Base-by-base conservation (phyloP, 1,140 invertebrate species). In the Phocides pigmalion region DNA sequence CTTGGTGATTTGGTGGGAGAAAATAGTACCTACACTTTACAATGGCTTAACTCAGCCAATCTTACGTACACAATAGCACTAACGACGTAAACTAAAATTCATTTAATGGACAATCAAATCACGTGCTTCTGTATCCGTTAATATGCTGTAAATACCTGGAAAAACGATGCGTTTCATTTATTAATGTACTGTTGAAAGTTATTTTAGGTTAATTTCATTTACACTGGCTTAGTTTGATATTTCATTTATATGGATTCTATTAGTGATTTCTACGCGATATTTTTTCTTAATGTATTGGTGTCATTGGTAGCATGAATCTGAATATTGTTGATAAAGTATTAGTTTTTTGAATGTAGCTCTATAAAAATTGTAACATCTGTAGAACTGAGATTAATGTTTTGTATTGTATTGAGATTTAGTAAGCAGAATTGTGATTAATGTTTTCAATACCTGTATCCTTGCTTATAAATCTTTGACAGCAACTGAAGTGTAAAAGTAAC, bases 1-100 rank as follows among this genome's bases (percentile, higher is more conserved):
- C 68, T 56, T 42, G 53, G 51, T 51, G 32, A 19, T 44, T 49
- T 56, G 32, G 64, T 46, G 46, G 17, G 54, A 67, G 47, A 39
- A 39, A 28, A 42, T 20, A 20, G 22, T 49, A 28, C 46, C 14
- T 35, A 15, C 9, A 15, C 14, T 16, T 28, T 12, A 50, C 47
- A 50, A 50, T 50, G 25, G 25, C 4, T n/a, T 35, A 14, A 17
- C 9, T 4, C 25, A 50, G 47, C 47, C 47, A 50, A 50, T 50
- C 47, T 28, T 9, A 16, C 47, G 22, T n/a, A 50, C 47, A 49
- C 51, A 56, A 64, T 64, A 22, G 44, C 14, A 2, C 19, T 50
- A 63, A 63, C 39, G 22, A 63, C 37, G 19, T 35, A 39, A 50
- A 49, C 46, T 19, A 35, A 47, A 41, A 62, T 62, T 39, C 47